Conservation (phyloP, 1,140 invertebrate genomes). For the Bathynomus jamesi region DNA sequence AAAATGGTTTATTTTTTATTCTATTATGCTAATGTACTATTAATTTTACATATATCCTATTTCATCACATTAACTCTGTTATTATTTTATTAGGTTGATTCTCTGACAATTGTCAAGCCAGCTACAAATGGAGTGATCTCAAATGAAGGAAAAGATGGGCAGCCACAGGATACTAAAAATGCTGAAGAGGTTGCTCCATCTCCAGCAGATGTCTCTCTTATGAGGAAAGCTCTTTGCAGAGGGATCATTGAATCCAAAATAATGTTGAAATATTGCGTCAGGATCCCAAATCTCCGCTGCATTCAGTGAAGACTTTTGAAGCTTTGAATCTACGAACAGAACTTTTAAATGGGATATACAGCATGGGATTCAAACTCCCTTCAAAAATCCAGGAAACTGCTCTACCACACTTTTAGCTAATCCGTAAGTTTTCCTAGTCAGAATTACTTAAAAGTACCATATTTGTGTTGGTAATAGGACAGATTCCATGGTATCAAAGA, state of each 20-base stretch:
- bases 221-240: constrained; percentile 84
- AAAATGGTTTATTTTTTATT: no score
- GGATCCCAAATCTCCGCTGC: constrained; percentile 85
- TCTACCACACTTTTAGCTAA: constrained; percentile 85
- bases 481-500: no score
- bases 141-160: neutral
- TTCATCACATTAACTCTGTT: no score
- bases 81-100: no score
- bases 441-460: no score
- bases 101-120: no score
- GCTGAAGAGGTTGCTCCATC: constrained; percentile 49
- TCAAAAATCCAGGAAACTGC: constrained; percentile 98
- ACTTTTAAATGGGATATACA: constrained; percentile 85
- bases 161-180: no score
- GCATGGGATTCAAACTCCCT: constrained; percentile 93
- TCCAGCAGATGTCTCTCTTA: constrained; percentile 71
- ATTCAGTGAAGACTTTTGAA: constrained; percentile 91
- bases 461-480: no score
- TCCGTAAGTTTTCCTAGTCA: constrained; percentile 58
- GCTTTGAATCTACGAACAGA: constrained; percentile 80
- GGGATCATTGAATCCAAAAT: constrained; percentile 75
- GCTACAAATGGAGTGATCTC: no score
- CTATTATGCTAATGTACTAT: no score
- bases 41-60: no score
- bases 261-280: constrained; percentile 81